Percentiles rank a stretch among this genome's conserved stretches.
Conservation (phyloP, 2,888 invertebrate genomes). For the Oligia strigilis region DNA sequence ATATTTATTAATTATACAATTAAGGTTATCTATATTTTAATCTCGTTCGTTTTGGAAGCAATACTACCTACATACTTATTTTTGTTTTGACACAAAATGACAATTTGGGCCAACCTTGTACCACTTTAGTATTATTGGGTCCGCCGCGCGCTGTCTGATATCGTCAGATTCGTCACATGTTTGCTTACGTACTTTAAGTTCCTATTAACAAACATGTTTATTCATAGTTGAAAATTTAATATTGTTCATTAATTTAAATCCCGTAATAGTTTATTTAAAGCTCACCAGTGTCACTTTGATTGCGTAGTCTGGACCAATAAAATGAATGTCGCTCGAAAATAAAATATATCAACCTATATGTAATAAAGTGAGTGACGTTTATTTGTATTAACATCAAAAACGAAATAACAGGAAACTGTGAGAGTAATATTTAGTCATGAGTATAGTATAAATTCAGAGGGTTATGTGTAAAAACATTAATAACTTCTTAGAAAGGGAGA, state of each 20-base stretch:
- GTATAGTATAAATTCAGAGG: constrained; percentile 35
- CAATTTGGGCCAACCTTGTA: constrained; percentile 38
- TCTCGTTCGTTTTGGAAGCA: background rate
- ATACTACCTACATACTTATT: constrained; percentile 2
- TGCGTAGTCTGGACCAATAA: constrained; percentile 26
- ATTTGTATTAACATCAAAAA: constrained; percentile 42
- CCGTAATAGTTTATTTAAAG: constrained; percentile 28
- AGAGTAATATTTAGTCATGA: constrained; percentile 49
- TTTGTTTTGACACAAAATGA: constrained; percentile 15
- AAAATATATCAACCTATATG: background rate
- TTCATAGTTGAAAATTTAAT: background rate
- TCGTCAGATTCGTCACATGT: constrained; percentile 30
- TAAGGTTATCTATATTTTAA: background rate
- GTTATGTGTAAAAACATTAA: constrained; percentile 48
- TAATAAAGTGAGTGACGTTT: constrained; percentile 16
- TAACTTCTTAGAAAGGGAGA: constrained; percentile 36
- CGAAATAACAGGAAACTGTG: constrained; percentile 61
- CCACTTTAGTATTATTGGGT: constrained; percentile 21
- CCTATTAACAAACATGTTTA: constrained; percentile 17
- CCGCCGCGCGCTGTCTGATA: constrained; percentile 6
- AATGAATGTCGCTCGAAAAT: constrained; percentile 20
- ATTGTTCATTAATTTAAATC: constrained; percentile 15
- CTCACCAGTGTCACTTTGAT: constrained; percentile 17
- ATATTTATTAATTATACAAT: background rate
- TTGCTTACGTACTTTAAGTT: constrained; percentile 18